These are phyloP conservation scores for Lepetodrilus schrolli DNA, from an alignment of 2,888 invertebrate species.

Conservation along the genomic window DNA sequence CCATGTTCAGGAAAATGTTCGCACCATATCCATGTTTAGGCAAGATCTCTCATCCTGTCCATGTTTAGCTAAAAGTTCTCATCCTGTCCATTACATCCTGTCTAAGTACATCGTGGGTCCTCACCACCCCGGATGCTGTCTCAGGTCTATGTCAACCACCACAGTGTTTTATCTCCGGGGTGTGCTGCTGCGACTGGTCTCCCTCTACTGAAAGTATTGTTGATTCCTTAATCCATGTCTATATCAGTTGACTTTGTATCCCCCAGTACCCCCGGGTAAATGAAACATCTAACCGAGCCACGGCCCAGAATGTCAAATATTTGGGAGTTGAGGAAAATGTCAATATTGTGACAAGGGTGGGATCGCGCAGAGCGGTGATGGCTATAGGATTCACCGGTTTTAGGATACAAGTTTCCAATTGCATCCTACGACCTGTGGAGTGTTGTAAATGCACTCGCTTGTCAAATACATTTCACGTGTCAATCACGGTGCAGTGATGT, in stretches of 20 bases:
- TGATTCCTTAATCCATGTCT: conserved; percentile 23
- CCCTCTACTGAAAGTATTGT: background rate
- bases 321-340: conserved; percentile 16
- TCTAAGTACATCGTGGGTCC: too few relatives aligned
- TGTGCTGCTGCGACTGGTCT: background rate
- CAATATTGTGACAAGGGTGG: conserved; percentile 28
- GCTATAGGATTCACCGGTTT: background rate
- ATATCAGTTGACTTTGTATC: conserved; percentile 19
- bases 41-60: too few relatives aligned
- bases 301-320: background rate
- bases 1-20: too few relatives aligned
- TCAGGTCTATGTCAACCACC: background rate
- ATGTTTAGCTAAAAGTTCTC: too few relatives aligned
- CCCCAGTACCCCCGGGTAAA: background rate
- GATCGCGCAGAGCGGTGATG: background rate
- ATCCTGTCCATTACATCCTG: too few relatives aligned
- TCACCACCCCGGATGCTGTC: background rate
- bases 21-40: too few relatives aligned
- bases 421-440: background rate
- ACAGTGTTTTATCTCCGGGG: background rate
- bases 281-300: conserved; percentile 19
- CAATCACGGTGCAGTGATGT: background rate
- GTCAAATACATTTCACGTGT: conserved; percentile 23
- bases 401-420: conserved; percentile 6
- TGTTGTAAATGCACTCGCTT: conserved; percentile 7